Evolutionary conservation across 2,797 vertebrate genomes (phyloP).

Genomic region (Tenualosa ilisha): DNA sequence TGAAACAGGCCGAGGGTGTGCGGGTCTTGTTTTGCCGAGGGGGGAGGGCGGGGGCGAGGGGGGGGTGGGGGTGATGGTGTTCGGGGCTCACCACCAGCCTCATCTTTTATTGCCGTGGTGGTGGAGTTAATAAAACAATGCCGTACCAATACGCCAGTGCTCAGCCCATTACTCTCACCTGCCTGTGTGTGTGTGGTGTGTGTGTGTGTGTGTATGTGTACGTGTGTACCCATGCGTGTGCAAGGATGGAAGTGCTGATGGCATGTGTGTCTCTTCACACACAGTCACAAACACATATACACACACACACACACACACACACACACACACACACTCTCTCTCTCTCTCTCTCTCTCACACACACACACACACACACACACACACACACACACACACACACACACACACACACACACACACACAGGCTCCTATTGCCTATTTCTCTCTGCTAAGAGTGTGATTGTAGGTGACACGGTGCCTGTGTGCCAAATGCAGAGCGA

Average conservation of each 20-base stretch:
- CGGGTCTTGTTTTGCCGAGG: not conserved
- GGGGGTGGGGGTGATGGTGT: too few species aligned
- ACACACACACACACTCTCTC: not conserved
- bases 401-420: constrained; percentile 1
- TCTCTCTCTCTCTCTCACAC: not conserved
- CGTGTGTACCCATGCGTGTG: constrained; percentile 21
- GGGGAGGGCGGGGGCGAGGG: not conserved
- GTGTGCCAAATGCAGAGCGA: not conserved
- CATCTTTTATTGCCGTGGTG: not conserved
- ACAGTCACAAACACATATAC: not conserved
- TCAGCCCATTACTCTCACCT: constrained; percentile 13
- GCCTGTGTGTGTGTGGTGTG: not conserved
- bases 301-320: not conserved
- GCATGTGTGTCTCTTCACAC: constrained; percentile 1
- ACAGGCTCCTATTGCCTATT: not conserved
- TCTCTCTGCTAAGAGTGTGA: not conserved
- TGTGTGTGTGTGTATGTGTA: not conserved
- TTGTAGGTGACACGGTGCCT: not conserved
- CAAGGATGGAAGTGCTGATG: not conserved
- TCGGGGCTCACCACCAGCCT: not conserved
- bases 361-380: not conserved
- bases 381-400: constrained; percentile 4
- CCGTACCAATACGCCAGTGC: not conserved
- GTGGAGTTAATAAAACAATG: constrained; percentile 8
- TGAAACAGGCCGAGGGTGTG: not conserved